Evolutionary conservation across 1,140 invertebrate species (phyloP).

Genomic region (Euwallacea similis): DNA sequence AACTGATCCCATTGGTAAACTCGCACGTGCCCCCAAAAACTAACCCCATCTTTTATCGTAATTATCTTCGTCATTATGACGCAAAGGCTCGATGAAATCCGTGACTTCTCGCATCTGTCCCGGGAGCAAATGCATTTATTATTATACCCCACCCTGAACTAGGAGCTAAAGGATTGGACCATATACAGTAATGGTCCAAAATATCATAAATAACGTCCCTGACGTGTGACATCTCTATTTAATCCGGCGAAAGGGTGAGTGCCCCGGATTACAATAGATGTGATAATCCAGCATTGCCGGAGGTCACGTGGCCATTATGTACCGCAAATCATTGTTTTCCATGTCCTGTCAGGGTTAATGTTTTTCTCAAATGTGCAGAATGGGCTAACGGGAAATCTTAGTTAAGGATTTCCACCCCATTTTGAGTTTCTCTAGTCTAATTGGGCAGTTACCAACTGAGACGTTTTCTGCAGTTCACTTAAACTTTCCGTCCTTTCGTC

Average conservation of each 20-base stretch:
- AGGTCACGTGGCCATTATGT: slow-evolving; percentile 34
- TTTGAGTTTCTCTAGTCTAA: too few relatives aligned
- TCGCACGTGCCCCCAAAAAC: slow-evolving; percentile 28
- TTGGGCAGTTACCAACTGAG: too few relatives aligned
- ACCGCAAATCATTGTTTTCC: slow-evolving; percentile 33
- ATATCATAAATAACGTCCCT: slow-evolving; percentile 31
- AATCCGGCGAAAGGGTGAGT: slow-evolving; percentile 31
- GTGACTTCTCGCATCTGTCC: slow-evolving; percentile 34
- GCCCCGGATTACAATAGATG: slow-evolving; percentile 25
- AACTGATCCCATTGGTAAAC: slow-evolving; percentile 5
- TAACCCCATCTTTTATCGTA: slow-evolving; percentile 34
- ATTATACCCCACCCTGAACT: slow-evolving; percentile 9
- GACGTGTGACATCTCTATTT: slow-evolving; percentile 36
- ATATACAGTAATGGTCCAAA: slow-evolving; percentile 28
- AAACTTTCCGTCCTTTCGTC: too few relatives aligned
- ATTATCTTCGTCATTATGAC: slow-evolving; percentile 35
- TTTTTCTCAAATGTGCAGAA: slow-evolving; percentile 1
- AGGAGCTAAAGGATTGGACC: slow-evolving; percentile 23
- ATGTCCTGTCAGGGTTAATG: neutral
- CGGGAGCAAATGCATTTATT: slow-evolving; percentile 27
- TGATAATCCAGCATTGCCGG: slow-evolving; percentile 32
- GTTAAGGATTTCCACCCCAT: too few relatives aligned
- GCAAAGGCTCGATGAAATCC: slow-evolving; percentile 28
- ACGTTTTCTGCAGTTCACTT: too few relatives aligned
- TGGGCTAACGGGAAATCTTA: neutral